Evolutionary conservation across 1,140 invertebrate genomes (phyloP).

Genomic region (Euwallacea similis): DNA sequence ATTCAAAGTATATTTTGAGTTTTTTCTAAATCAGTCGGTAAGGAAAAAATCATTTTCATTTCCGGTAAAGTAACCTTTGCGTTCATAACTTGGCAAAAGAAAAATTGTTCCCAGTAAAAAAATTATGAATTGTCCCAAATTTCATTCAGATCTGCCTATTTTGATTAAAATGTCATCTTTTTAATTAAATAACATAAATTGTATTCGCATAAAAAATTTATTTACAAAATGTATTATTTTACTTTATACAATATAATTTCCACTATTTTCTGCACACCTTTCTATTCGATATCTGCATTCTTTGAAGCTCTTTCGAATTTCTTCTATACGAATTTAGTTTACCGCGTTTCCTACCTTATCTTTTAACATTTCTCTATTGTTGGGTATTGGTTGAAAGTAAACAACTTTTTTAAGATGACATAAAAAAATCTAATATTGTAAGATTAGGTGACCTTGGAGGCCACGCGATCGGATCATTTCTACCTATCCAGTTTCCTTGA

Average conservation of each 20-base stretch:
- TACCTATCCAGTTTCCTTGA: background rate
- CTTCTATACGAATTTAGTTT: background rate
- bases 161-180: background rate
- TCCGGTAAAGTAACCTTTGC: no score
- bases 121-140: no score
- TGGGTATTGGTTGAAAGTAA: background rate
- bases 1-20: no score
- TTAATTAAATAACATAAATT: background rate
- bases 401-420: background rate
- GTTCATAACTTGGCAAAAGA: no score
- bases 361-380: background rate
- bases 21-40: no score
- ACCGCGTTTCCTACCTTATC: background rate
- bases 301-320: background rate
- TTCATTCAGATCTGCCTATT: no score
- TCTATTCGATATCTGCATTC: background rate
- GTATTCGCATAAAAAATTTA: background rate
- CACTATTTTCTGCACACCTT: background rate
- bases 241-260: background rate
- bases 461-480: background rate
- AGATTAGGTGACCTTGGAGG: background rate
- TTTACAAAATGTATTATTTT: background rate
- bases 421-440: conserved; percentile 2
- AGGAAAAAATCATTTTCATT: no score
- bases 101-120: no score